Evolutionary conservation across 2,113 vertebrate species (phyloP), one percentile per base, ranked within the genome.

Genomic region (Gallinago media): DNA sequence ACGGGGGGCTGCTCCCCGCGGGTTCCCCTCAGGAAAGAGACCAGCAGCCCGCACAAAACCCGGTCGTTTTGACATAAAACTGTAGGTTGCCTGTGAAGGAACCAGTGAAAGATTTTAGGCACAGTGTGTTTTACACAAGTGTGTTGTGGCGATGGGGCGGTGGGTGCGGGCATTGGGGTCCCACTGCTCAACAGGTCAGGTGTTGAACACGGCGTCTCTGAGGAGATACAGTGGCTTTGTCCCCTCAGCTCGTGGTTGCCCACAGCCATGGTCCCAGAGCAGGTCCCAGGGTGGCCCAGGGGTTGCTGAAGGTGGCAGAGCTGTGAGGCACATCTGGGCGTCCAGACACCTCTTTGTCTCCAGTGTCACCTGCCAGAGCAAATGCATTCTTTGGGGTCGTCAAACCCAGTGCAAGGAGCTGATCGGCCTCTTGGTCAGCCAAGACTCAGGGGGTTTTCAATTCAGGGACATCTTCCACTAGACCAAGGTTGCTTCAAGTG

Each of bases 141-240:
- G n/a, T 34, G 29, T 3, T 4, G 49, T 36, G n/a, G 9, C 4
- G 10, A 26, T 3, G 8, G 27, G 47, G 15, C 2, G 2, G 18
- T 4, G 29, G 20, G 10, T 44, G 75, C 21, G 34, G 9, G 47
- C 25, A 8, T 17, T 2, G 0, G 1, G 3, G 29, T 49, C 20
- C 17, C 1, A 3, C 47, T 42, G n/a, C 31, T 42, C 1, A 0
- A 0, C 0, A 0, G 31, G 1, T 17, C 2, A 0, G 14, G n/a
- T 47, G 68, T 22, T 15, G 36, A 61, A 31, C 31, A 4, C 0
- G 1, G 6, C 4, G 8, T 12, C 36, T 27, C 31, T 17, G 23
- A 36, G 34, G 34, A 61, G 34, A 17, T 23, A 25, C 2, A 0
- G 32, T 36, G 42, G 16, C 19, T 29, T n/a, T 31, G 63, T 27